Base-by-base conservation (phyloP, 2,888 invertebrate species). In the Tenthredo distinguenda region DNA sequence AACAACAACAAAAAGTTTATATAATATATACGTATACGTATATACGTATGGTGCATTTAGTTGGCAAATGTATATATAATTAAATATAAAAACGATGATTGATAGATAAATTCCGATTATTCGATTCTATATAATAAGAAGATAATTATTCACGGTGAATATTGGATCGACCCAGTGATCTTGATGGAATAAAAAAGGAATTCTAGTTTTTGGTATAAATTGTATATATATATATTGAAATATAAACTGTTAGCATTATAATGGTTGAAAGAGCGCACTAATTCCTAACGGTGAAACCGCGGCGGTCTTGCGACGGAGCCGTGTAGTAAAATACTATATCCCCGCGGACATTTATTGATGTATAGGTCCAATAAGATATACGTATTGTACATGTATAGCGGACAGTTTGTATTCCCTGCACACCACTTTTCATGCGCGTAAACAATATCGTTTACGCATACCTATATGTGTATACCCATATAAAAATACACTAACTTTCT, bases 261-360 rank as follows among this genome's bases (percentile, higher is more conserved):
- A 47, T 62, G 62, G 55, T 55, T 62, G 62, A 62, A 62, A 26
- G 26, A 26, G 62, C 21, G 62, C 12, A 62, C 62, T 62, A 62
- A 62, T 62, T 62, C 62, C 62, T 62, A 62, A 62, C 62, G 62
- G 62, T 62, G 26, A 62, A 62, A 62, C 62, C 62, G 62, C 55
- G 55, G 62, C 55, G 55, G 55, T 55, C 55, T 55, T 7, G 55
- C n/a, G 55, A 55, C n/a, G n/a, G n/a, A 55, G 55, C 2, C n/a
- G 55, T 55, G n/a, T 55, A 55, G 55, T n/a, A n/a, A 55, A 55
- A 55, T 55, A 26, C 26, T 26, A 55, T n/a, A 55, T n/a, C 55
- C 18, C 12, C 55, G 6, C 55, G 55, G 55, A 55, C 1, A n/a
- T 55, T 55, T 55, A 55, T 55, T 55, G 55, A 55, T 55, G 55